Conservation (phyloP, 2,888 invertebrate species). For the Elegia similella region DNA sequence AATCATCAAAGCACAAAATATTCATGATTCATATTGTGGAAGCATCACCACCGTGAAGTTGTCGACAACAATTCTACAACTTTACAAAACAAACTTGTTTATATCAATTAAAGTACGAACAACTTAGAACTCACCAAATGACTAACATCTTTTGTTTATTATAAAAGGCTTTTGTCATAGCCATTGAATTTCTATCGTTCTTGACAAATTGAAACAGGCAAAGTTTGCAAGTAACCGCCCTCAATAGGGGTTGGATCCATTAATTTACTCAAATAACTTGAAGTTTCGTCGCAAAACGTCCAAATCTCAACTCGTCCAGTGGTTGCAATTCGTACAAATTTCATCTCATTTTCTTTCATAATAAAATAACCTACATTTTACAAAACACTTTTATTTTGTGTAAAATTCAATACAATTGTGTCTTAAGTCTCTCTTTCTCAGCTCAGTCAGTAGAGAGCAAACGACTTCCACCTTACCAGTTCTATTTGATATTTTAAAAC, state of each 20-base stretch:
- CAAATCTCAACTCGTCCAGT: no score
- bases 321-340: no score
- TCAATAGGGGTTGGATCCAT: slow-evolving; percentile 62
- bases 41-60: background rate
- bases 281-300: no score
- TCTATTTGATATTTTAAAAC: no score
- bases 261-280: slow-evolving; percentile 58
- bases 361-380: no score
- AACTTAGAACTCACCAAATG: slow-evolving; percentile 36
- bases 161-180: slow-evolving; percentile 51
- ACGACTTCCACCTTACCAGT: no score
- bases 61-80: slow-evolving; percentile 20
- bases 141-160: slow-evolving; percentile 59
- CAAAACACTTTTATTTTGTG: no score
- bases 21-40: slow-evolving; percentile 4
- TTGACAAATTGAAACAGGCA: slow-evolving; percentile 74
- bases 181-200: slow-evolving; percentile 65
- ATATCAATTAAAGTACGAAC: slow-evolving; percentile 27
- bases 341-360: no score
- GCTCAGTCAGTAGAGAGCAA: no score
- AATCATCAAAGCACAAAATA: slow-evolving; percentile 10
- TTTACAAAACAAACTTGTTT: slow-evolving; percentile 25
- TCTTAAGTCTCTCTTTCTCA: no score
- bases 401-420: no score
- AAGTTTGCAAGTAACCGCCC: slow-evolving; percentile 57